Conservation (phyloP, 2,797 vertebrate species). For the Lycodopsis pacificus region DNA sequence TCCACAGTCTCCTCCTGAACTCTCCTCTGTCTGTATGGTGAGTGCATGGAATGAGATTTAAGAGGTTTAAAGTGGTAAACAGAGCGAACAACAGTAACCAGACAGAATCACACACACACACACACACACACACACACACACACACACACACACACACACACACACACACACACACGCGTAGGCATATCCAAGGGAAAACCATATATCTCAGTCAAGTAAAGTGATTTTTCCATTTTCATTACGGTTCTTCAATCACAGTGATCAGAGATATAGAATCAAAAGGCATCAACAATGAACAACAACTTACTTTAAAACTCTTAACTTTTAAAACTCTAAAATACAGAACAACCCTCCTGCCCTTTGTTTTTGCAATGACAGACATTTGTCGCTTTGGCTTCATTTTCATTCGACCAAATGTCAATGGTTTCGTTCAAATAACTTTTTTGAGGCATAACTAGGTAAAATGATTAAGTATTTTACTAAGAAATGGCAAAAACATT, state of each 20-base stretch:
- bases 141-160: not conserved
- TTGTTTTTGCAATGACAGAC: no score
- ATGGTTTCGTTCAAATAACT: no score
- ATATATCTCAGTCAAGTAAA: not conserved
- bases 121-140: not conserved
- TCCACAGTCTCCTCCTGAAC: constrained; percentile 53
- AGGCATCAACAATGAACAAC: not conserved
- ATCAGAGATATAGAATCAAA: not conserved
- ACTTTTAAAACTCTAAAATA: no score
- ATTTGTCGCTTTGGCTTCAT: no score
- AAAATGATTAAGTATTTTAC: not conserved
- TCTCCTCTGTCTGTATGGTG: constrained; percentile 27
- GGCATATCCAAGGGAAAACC: not conserved
- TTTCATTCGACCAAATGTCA: no score
- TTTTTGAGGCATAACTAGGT: no score
- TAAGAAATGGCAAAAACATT: not conserved
- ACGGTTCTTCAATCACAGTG: not conserved
- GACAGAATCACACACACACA: not conserved
- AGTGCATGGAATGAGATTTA: constrained; percentile 30
- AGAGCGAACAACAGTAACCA: constrained; percentile 22
- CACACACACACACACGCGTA: not conserved
- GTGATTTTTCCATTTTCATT: not conserved
- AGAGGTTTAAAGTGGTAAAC: constrained; percentile 41
- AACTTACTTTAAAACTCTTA: no score
- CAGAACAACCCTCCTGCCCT: no score